Evolutionary conservation across 1,140 invertebrate genomes (phyloP), one percentile per base, ranked within the genome.

Genomic region (Drosophila parabipectinata): DNA sequence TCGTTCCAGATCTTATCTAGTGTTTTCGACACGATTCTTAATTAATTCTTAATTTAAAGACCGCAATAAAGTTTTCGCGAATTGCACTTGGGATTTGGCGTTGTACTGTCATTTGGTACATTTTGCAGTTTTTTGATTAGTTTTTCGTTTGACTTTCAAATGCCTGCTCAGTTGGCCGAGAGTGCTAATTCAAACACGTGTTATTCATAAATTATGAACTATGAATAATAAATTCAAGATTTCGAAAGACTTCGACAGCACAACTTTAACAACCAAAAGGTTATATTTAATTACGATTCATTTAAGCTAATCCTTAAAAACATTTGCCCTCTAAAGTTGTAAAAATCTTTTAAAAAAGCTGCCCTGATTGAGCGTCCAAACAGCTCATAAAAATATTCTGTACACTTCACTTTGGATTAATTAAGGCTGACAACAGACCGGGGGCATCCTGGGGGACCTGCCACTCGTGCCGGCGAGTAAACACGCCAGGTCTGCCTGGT

Each of bases 61-160:
- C 60, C 60, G 60, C n/a, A 6, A 18, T 30, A 37, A 32, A 34
- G 30, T 62, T 53, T 30, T 61, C 56, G 71, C 69, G 62, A 54
- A 68, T 55, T 73, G 48, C 61, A 84, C 81, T 77, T 76, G 39
- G 10, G 52, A 84, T 72, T 84, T 84, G 41, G 54, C 41, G 47
- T 58, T 53, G 18, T 26, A 47, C 39, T 55, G 44, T 50, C 81
- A 81, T 85, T 80, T 53, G 64, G 39, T n/a, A 56, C 12, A 3
- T 21, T 21, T 21, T 21, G 21, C 21, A 21, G 21, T 21, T 21
- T 53, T 24, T 15, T 18, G 14, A 6, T 30, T 24, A 12, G 6
- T 14, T 37, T 28, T 39, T 51, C 14, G 41, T 44, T 76, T 39
- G 48, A 54, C 61, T 66, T 74, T 74, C 39, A 71, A 57, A 39